Evolutionary conservation across 2,888 invertebrate species (phyloP).

Genomic region (Mesoligia furuncula): DNA sequence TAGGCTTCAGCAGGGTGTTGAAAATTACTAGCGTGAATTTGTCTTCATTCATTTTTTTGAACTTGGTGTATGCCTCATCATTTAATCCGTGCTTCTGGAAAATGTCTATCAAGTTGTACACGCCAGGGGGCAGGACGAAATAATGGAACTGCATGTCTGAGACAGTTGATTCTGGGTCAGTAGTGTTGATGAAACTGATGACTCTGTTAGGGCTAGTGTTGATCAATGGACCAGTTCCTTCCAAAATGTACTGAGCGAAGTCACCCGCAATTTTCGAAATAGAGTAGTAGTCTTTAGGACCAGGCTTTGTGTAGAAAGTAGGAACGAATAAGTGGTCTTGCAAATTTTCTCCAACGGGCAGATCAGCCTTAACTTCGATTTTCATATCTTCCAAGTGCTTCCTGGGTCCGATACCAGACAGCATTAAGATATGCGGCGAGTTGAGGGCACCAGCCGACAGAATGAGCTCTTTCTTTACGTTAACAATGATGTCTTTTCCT

Average conservation of each 20-base stretch:
- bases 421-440: conserved; percentile 95
- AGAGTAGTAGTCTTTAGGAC: conserved; percentile 91
- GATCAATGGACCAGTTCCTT: conserved; percentile 83
- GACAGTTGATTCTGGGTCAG: conserved; percentile 77
- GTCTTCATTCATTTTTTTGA: conserved; percentile 81
- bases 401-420: conserved; percentile 94
- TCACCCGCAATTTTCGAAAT: conserved; percentile 81
- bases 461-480: conserved; percentile 93
- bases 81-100: conserved; percentile 81
- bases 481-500: conserved; percentile 81
- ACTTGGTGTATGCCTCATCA: conserved; percentile 83
- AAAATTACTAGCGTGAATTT: conserved; percentile 89
- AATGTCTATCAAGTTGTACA: conserved; percentile 84
- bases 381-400: conserved; percentile 90
- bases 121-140: conserved; percentile 89
- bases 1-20: conserved; percentile 91
- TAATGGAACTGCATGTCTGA: conserved; percentile 90
- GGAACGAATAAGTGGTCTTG: conserved; percentile 95
- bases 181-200: conserved; percentile 90
- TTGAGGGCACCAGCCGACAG: conserved; percentile 95
- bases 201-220: conserved; percentile 85
- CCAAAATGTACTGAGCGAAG: conserved; percentile 84
- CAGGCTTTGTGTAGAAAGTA: conserved; percentile 92
- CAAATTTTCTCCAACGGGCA: conserved; percentile 93
- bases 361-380: conserved; percentile 90